A percentile compares a stretch with the other conserved stretches of the same genome.
Conservation (phyloP, 2,888 invertebrate genomes). For the Timema podura region DNA sequence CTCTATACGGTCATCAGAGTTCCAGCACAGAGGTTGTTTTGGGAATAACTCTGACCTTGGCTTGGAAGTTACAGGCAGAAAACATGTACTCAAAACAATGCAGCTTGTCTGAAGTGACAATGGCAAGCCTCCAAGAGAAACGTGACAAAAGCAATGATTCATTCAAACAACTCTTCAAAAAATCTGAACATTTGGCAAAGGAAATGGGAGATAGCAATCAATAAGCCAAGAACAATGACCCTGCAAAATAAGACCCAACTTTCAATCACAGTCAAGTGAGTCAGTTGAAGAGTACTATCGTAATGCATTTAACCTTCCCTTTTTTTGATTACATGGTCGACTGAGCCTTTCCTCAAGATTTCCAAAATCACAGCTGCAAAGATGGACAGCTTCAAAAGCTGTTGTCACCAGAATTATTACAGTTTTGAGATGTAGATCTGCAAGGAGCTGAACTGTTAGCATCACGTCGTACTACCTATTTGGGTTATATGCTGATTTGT, state of each 20-base stretch:
- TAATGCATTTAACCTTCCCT: not conserved
- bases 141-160: not conserved
- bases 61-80: not conserved
- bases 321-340: not conserved
- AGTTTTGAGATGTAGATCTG: constrained; percentile 7
- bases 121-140: not conserved
- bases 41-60: not conserved
- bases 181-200: not conserved
- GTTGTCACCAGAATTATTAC: constrained; percentile 3
- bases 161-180: not conserved
- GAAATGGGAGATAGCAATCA: not conserved
- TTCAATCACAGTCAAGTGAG: not conserved
- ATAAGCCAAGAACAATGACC: not conserved
- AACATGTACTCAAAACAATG: not conserved
- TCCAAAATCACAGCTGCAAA: not conserved
- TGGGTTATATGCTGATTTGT: too few species aligned
- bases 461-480: too few species aligned
- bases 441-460: not conserved
- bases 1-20: not conserved
- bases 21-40: not conserved
- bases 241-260: not conserved
- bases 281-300: constrained; percentile 1
- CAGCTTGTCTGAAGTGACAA: not conserved
- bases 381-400: constrained; percentile 10
- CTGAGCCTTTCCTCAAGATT: not conserved